Percentiles rank a stretch among this genome's conserved stretches.
phyloP scores from a whole-genome alignment of 64 coral and sea anemone species.

The Hydrozoanthus tunicans region DNA sequence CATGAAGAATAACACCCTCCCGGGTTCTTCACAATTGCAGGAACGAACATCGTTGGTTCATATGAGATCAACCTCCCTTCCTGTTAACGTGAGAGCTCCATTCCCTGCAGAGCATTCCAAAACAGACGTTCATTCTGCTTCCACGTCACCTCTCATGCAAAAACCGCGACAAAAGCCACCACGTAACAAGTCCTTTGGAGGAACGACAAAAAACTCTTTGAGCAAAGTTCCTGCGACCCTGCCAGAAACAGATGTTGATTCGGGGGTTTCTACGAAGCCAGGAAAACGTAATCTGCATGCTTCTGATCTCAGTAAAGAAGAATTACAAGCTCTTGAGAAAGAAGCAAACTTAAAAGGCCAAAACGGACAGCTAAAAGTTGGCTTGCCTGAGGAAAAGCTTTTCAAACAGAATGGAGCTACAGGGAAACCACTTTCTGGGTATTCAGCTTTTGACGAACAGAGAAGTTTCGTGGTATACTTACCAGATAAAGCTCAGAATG shows the following conservation, averaged over 20 bases:
- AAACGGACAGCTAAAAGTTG: slow-evolving; percentile 13
- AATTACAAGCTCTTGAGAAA: slow-evolving; percentile 41
- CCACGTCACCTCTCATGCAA: slow-evolving; percentile 21
- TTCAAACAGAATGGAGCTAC: slow-evolving; percentile 12
- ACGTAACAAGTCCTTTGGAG: slow-evolving; percentile 80
- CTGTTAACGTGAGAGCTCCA: slow-evolving; percentile 60
- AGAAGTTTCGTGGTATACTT: slow-evolving; percentile 50
- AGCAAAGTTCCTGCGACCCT: slow-evolving; percentile 55
- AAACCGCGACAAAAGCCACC: slow-evolving; percentile 47
- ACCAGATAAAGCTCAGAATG: slow-evolving; percentile 10
- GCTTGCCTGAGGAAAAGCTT: slow-evolving; percentile 40
- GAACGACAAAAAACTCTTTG: slow-evolving; percentile 54
- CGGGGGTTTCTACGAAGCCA: slow-evolving; percentile 67
- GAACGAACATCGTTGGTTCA: slow-evolving; percentile 39
- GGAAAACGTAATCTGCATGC: slow-evolving; percentile 72
- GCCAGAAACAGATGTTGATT: slow-evolving; percentile 87
- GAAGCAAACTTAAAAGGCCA: slow-evolving; percentile 53
- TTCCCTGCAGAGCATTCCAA: slow-evolving; percentile 11
- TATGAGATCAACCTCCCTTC: slow-evolving; percentile 70
- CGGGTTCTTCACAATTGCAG: slow-evolving; percentile 1
- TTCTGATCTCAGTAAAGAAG: slow-evolving; percentile 67
- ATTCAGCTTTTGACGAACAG: slow-evolving; percentile 41
- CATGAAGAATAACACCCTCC: slow-evolving; percentile 1
- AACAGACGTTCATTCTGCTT: slow-evolving; percentile 12
- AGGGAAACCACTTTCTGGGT: background rate